Evolutionary conservation across 2,113 vertebrate genomes (phyloP).

Genomic region (Poecile atricapillus): DNA sequence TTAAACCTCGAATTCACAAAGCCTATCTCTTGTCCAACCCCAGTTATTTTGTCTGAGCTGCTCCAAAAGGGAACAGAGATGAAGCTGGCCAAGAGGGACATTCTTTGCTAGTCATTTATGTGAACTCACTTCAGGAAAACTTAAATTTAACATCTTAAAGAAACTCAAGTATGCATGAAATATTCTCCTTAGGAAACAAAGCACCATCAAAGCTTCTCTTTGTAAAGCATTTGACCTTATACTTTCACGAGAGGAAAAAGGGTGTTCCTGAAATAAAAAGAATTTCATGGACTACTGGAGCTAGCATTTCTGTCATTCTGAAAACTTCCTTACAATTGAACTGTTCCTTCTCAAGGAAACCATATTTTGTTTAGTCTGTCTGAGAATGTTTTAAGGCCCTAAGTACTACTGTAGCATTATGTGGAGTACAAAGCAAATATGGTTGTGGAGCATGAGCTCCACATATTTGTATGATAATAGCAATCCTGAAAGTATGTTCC

Average conservation of each 20-base stretch:
- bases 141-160: slow-evolving; percentile 27
- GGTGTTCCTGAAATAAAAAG: not conserved
- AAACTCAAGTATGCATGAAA: not conserved
- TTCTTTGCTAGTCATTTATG: slow-evolving; percentile 13
- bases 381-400: not conserved
- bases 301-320: not conserved
- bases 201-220: not conserved
- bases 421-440: not conserved
- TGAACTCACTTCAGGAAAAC: not conserved
- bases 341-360: not conserved
- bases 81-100: slow-evolving; percentile 7
- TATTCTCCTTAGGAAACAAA: not conserved
- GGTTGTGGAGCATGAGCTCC: not conserved
- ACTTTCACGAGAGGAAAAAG: not conserved
- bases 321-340: slow-evolving; percentile 14
- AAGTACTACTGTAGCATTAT: not conserved
- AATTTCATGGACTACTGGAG: not conserved
- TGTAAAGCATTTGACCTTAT: not conserved
- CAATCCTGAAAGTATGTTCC: not conserved
- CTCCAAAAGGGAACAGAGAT: slow-evolving; percentile 53
- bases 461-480: not conserved
- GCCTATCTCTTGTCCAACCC: slow-evolving; percentile 58
- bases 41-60: slow-evolving; percentile 38
- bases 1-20: slow-evolving; percentile 61
- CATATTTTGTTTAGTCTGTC: slow-evolving; percentile 18